Evolutionary conservation across 1,140 invertebrate genomes (phyloP).

Genomic region (Rhopalosiphum maidis): DNA sequence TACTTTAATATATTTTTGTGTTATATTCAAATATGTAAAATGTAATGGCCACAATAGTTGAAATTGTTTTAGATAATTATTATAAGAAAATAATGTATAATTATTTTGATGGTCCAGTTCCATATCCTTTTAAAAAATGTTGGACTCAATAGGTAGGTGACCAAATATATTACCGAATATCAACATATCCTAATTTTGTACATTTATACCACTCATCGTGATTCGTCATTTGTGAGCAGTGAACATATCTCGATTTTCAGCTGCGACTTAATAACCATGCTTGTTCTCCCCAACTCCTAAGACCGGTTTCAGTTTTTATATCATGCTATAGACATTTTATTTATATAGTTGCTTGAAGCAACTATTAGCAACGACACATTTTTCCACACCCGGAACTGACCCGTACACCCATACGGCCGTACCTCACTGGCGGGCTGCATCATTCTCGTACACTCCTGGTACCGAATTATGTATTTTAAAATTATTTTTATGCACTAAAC

Average conservation of each 20-base stretch:
- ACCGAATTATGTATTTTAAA: background rate
- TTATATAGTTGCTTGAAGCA: background rate
- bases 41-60: too few species aligned
- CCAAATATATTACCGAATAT: too few species aligned
- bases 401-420: background rate
- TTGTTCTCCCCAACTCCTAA: background rate
- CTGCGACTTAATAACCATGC: background rate
- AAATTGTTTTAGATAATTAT: too few species aligned
- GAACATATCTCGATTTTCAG: background rate
- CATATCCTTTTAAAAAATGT: too few species aligned
- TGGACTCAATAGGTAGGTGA: too few species aligned
- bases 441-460: background rate
- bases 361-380: background rate
- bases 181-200: too few species aligned
- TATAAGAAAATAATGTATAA: too few species aligned
- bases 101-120: too few species aligned
- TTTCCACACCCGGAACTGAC: background rate
- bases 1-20: too few species aligned
- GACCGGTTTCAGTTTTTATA: background rate
- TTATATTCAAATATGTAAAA: too few species aligned
- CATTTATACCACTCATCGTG: too few species aligned
- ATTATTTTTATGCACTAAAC: background rate
- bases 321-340: background rate
- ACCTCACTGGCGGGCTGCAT: background rate
- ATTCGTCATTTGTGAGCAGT: background rate